Conservation (phyloP, 1,140 invertebrate genomes). For the Radopholus similis region DNA sequence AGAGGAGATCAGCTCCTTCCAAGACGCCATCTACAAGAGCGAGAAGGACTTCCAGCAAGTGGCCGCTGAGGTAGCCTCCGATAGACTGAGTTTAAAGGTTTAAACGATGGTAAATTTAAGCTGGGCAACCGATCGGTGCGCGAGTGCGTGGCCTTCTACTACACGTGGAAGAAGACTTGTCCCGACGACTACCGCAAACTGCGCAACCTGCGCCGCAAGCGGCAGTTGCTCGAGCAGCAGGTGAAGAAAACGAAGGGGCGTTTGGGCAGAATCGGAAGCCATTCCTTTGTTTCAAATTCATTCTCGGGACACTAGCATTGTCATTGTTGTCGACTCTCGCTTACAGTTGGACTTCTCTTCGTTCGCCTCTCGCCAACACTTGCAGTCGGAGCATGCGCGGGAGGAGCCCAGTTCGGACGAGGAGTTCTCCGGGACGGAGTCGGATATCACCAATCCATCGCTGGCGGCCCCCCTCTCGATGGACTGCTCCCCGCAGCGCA, state of each 20-base stretch:
- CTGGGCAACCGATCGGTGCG: slow-evolving; percentile 80
- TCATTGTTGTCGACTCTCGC: slow-evolving; percentile 13
- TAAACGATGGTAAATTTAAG: too few relatives aligned
- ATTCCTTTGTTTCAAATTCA: slow-evolving; percentile 4
- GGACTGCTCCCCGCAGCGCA: slow-evolving; percentile 23
- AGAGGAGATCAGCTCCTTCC: slow-evolving; percentile 33
- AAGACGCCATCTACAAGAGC: slow-evolving; percentile 75
- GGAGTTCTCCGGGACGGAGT: slow-evolving; percentile 44
- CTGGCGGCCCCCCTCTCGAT: slow-evolving; percentile 8
- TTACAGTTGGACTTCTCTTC: slow-evolving; percentile 36
- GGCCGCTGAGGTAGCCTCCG: slow-evolving; percentile 79
- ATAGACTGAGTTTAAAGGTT: slow-evolving; percentile 37
- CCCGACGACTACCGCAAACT: slow-evolving; percentile 64
- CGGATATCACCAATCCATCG: slow-evolving; percentile 47
- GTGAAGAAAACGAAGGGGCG: slow-evolving; percentile 9
- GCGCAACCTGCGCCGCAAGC: slow-evolving; percentile 61
- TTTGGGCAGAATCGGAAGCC: too few relatives aligned
- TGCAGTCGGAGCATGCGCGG: slow-evolving; percentile 37
- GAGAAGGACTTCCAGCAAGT: slow-evolving; percentile 90
- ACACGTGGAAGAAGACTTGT: slow-evolving; percentile 87
- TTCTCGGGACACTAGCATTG: neutral
- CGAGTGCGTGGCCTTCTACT: slow-evolving; percentile 95
- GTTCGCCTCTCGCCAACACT: slow-evolving; percentile 20
- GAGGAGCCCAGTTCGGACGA: slow-evolving; percentile 14
- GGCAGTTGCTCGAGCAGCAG: slow-evolving; percentile 61